Percentiles rank a stretch among this genome's conserved stretches.
phyloP scores from a whole-genome alignment of 2,888 invertebrate species.

The Andrena camellia region DNA sequence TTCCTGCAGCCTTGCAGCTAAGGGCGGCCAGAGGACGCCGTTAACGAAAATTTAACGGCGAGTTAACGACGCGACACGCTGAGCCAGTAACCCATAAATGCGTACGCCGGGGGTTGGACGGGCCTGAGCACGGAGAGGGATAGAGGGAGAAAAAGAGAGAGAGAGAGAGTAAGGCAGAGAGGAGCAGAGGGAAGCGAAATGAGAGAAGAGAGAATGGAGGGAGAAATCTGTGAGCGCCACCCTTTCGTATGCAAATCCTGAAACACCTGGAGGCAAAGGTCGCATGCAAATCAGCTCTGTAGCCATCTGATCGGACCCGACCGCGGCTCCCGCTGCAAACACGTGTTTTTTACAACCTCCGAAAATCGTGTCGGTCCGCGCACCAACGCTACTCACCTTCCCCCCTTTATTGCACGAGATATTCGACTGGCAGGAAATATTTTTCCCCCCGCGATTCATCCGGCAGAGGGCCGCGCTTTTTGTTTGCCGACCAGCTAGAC shows the following conservation, averaged over 20 bases:
- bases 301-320: constrained; percentile 77
- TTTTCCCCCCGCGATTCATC: constrained; percentile 30
- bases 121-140: constrained; percentile 25
- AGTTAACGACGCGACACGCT: constrained; percentile 81
- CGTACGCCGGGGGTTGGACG: constrained; percentile 66
- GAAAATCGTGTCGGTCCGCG: constrained; percentile 61
- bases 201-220: constrained; percentile 51
- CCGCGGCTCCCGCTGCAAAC: constrained; percentile 66
- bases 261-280: constrained; percentile 84
- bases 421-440: constrained; percentile 40
- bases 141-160: constrained; percentile 32
- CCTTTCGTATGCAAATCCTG: constrained; percentile 84
- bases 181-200: constrained; percentile 40
- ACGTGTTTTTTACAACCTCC: constrained; percentile 60
- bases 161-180: constrained; percentile 39
- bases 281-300: constrained; percentile 82
- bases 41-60: constrained; percentile 78
- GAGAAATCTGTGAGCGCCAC: constrained; percentile 79
- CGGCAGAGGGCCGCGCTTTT: constrained; percentile 1
- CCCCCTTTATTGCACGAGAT: constrained; percentile 10
- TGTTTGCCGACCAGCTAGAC: constrained; percentile 60
- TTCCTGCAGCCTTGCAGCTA: constrained; percentile 7
- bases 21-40: constrained; percentile 57
- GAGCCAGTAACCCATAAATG: constrained; percentile 83
- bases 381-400: constrained; percentile 7